Evolutionary conservation across 1,140 invertebrate species (phyloP).

Genomic region (Caerostris extrusa): DNA sequence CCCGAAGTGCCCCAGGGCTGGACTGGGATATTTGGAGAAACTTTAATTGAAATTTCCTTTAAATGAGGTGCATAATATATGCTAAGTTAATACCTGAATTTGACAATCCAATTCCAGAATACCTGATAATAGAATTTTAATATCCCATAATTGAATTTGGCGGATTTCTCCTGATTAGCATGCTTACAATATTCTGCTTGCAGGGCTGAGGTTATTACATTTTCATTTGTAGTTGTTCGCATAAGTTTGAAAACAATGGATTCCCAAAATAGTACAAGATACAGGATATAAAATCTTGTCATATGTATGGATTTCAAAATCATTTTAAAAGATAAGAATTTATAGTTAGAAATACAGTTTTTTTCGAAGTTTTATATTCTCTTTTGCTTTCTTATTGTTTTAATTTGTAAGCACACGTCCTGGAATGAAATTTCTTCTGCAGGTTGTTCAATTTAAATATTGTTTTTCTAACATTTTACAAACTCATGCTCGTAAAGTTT

Average conservation of each 20-base stretch:
- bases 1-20: not conserved
- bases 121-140: slow-evolving; percentile 42
- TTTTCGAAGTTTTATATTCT: too few species aligned
- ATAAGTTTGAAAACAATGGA: not conserved
- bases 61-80: slow-evolving; percentile 34
- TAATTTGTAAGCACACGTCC: too few species aligned
- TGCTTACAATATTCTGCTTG: not conserved
- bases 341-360: too few species aligned
- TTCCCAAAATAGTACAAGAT: too few species aligned
- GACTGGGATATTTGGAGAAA: not conserved
- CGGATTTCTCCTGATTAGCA: not conserved
- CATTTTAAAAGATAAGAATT: too few species aligned
- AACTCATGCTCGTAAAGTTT: too few species aligned
- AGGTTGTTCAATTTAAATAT: too few species aligned
- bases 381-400: too few species aligned
- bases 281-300: too few species aligned
- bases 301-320: too few species aligned
- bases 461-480: too few species aligned
- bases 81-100: slow-evolving; percentile 37
- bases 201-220: not conserved
- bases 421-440: too few species aligned
- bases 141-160: not conserved
- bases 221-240: not conserved
- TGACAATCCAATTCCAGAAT: slow-evolving; percentile 21
- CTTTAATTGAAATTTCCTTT: slow-evolving; percentile 31